Percentiles rank a stretch among this genome's conserved stretches.
phyloP scores from a whole-genome alignment of 2,888 invertebrate species.

The Oscheius sp. region DNA sequence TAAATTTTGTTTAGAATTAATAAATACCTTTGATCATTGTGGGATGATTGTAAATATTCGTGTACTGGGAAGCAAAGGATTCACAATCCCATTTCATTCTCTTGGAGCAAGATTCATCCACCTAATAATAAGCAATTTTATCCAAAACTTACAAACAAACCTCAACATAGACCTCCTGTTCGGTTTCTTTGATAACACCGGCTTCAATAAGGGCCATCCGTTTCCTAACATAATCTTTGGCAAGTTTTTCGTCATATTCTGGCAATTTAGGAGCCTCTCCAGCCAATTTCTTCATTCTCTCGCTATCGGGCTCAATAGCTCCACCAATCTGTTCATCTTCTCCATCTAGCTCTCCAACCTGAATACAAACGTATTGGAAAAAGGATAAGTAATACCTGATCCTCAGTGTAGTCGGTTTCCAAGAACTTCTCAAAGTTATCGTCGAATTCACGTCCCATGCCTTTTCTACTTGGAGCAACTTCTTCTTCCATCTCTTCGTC shows the following conservation, averaged over 20 bases:
- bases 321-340: slow-evolving; percentile 75
- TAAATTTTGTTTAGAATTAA: not conserved
- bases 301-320: slow-evolving; percentile 78
- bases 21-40: slow-evolving; percentile 78
- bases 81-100: slow-evolving; percentile 68
- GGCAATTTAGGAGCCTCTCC: slow-evolving; percentile 79
- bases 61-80: slow-evolving; percentile 78
- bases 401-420: slow-evolving; percentile 50
- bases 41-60: slow-evolving; percentile 90
- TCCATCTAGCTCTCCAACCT: slow-evolving; percentile 54
- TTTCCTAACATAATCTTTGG: slow-evolving; percentile 49
- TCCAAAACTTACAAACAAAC: not conserved
- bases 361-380: not conserved
- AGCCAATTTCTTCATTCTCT: slow-evolving; percentile 79
- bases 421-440: slow-evolving; percentile 49
- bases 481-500: slow-evolving; percentile 51
- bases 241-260: slow-evolving; percentile 49
- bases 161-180: slow-evolving; percentile 50
- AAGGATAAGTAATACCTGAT: slow-evolving; percentile 32
- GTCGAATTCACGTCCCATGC: slow-evolving; percentile 46
- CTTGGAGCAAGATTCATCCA: slow-evolving; percentile 48
- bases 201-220: slow-evolving; percentile 48
- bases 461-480: slow-evolving; percentile 27
- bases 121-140: slow-evolving; percentile 25
- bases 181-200: slow-evolving; percentile 49